Evolutionary conservation across 2,113 vertebrate genomes (phyloP).

Genomic region (Reinhardtius hippoglossoides): DNA sequence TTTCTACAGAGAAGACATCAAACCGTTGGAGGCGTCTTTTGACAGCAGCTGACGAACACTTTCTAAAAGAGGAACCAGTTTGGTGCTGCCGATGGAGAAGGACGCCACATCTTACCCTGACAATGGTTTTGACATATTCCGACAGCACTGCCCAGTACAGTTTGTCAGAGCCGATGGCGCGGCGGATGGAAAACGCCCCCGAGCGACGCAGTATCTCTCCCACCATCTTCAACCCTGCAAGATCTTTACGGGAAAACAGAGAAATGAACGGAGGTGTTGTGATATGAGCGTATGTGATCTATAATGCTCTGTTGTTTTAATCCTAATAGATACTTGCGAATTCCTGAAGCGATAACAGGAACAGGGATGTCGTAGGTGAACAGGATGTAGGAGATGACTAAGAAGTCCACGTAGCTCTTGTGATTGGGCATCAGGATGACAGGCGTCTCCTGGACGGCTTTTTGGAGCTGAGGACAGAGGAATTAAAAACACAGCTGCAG

Average conservation of each 20-base stretch:
- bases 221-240: constrained; percentile 93
- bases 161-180: constrained; percentile 91
- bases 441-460: constrained; percentile 88
- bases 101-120: constrained; percentile 83
- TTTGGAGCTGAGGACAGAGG: constrained; percentile 85
- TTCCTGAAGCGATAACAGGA: constrained; percentile 95
- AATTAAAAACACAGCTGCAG: background rate
- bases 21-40: background rate
- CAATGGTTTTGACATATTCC: constrained; percentile 92
- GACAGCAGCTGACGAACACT: background rate
- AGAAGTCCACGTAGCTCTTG: constrained; percentile 95
- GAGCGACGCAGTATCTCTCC: constrained; percentile 92
- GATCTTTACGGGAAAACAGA: constrained; percentile 81
- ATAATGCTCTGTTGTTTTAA: background rate
- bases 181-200: constrained; percentile 95
- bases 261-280: background rate
- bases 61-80: background rate
- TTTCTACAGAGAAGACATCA: constrained; percentile 74
- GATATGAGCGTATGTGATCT: background rate
- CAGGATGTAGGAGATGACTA: constrained; percentile 91
- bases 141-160: constrained; percentile 97
- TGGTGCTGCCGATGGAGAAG: background rate
- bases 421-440: constrained; percentile 98
- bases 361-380: constrained; percentile 93
- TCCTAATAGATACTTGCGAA: constrained; percentile 87